A percentile compares a stretch with the other conserved stretches of the same genome.
Conservation (phyloP, 2,797 vertebrate genomes). For the Gadopsis bispinosus region DNA sequence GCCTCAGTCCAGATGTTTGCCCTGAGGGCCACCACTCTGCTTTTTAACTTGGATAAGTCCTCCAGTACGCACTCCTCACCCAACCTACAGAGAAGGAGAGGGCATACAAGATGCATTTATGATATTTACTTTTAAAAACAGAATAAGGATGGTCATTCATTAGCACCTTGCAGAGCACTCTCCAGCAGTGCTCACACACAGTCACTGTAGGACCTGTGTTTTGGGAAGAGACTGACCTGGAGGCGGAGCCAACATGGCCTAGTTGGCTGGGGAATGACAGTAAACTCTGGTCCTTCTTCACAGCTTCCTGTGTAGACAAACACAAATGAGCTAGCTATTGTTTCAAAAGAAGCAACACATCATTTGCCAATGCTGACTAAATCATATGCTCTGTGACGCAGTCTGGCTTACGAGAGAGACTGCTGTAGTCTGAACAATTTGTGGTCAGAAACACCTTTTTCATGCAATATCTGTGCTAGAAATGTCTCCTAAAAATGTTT, state of each 20-base stretch:
- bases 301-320: slow-evolving; percentile 85
- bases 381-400: slow-evolving; percentile 45
- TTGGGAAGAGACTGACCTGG: slow-evolving; percentile 81
- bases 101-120: slow-evolving; percentile 11
- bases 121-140: not conserved
- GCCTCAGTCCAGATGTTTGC: slow-evolving; percentile 75
- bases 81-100: slow-evolving; percentile 74
- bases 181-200: slow-evolving; percentile 41
- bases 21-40: slow-evolving; percentile 78
- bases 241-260: slow-evolving; percentile 85
- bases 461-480: not conserved
- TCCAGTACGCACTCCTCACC: slow-evolving; percentile 86
- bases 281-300: slow-evolving; percentile 88
- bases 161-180: slow-evolving; percentile 11
- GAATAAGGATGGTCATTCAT: not conserved
- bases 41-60: slow-evolving; percentile 85
- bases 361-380: slow-evolving; percentile 64
- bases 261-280: slow-evolving; percentile 87
- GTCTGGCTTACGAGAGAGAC: slow-evolving; percentile 8
- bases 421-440: slow-evolving; percentile 30
- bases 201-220: slow-evolving; percentile 39
- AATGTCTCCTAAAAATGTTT: not conserved
- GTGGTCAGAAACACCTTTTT: not conserved
- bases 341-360: slow-evolving; percentile 58
- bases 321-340: slow-evolving; percentile 77